A percentile compares a stretch with the other conserved stretches of the same genome.
These are phyloP conservation scores for Pachypeltis micranthus DNA, from an alignment of 1,140 invertebrate species.

Conservation along the genomic window DNA sequence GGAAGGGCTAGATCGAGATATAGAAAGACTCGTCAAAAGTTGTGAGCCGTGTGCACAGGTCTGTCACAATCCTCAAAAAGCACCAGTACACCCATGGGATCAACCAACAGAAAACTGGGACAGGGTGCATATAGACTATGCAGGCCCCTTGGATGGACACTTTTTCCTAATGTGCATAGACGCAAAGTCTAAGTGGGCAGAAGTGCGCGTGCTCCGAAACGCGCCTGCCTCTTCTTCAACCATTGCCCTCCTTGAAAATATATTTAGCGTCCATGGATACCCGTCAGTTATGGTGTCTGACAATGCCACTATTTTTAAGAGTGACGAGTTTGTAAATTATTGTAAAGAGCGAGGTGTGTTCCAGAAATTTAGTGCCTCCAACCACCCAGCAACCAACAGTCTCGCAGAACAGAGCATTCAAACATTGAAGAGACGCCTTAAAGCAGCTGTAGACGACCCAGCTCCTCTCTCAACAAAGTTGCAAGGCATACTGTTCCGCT, in stretches of 20 bases:
- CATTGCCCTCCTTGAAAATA: slow-evolving; percentile 11
- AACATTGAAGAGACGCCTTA: slow-evolving; percentile 28
- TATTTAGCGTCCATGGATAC: slow-evolving; percentile 20
- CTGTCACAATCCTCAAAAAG: slow-evolving; percentile 25
- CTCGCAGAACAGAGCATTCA: slow-evolving; percentile 30
- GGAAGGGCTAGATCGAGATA: slow-evolving; percentile 27
- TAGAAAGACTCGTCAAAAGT: slow-evolving; percentile 26
- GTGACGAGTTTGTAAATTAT: slow-evolving; percentile 29
- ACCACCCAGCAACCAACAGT: slow-evolving; percentile 30
- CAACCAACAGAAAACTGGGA: slow-evolving; percentile 27
- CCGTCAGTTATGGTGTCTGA: slow-evolving; percentile 25
- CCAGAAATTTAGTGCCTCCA: slow-evolving; percentile 27
- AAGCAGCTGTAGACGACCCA: background rate
- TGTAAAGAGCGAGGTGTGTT: slow-evolving; percentile 22
- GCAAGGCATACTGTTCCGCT: background rate
- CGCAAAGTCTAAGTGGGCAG: slow-evolving; percentile 29
- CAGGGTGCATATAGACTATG: slow-evolving; percentile 31
- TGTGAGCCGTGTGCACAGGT: slow-evolving; percentile 25
- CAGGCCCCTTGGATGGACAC: slow-evolving; percentile 28
- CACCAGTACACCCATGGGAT: slow-evolving; percentile 27
- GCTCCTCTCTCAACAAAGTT: too few relatives aligned
- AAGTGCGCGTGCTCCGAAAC: background rate
- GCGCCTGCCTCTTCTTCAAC: background rate
- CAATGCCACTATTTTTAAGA: slow-evolving; percentile 30
- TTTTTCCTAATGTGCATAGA: slow-evolving; percentile 37